Conservation (phyloP, 2,113 vertebrate species). For the Emydocephalus ijimae region DNA sequence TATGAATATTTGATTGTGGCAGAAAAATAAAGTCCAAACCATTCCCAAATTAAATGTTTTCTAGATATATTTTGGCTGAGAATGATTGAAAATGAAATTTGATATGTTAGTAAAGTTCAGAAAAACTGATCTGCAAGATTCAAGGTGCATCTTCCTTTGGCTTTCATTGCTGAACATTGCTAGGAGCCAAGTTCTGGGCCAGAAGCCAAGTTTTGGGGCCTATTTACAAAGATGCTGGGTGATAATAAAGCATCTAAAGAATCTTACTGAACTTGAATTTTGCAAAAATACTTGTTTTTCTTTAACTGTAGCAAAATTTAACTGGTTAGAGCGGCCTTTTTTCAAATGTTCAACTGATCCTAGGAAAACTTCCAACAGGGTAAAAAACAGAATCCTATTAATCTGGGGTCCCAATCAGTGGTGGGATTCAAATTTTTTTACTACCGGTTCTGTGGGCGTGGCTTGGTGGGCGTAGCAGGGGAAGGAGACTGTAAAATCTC, state of each 20-base stretch:
- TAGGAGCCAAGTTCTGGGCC: background rate
- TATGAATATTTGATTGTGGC: background rate
- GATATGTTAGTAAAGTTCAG: background rate
- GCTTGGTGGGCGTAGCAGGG: too few relatives aligned
- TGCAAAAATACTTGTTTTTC: background rate
- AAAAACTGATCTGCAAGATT: background rate
- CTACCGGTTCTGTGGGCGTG: too few relatives aligned
- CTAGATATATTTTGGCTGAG: background rate
- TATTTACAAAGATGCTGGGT: background rate
- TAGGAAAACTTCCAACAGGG: background rate
- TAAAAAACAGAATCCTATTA: background rate
- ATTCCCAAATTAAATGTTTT: background rate
- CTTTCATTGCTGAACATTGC: background rate
- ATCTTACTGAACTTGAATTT: background rate
- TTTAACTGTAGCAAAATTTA: background rate
- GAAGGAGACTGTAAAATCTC: too few relatives aligned
- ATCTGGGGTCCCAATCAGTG: background rate
- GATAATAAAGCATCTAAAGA: background rate
- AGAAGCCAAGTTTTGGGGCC: background rate
- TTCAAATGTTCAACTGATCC: background rate
- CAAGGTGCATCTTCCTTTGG: background rate
- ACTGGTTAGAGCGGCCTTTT: background rate
- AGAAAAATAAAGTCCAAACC: background rate
- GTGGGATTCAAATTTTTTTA: too few relatives aligned
- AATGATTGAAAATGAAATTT: background rate